Evolutionary conservation across 2,113 vertebrate species (phyloP), one percentile per base, ranked within the genome.

Genomic region (Pitta sordida): DNA sequence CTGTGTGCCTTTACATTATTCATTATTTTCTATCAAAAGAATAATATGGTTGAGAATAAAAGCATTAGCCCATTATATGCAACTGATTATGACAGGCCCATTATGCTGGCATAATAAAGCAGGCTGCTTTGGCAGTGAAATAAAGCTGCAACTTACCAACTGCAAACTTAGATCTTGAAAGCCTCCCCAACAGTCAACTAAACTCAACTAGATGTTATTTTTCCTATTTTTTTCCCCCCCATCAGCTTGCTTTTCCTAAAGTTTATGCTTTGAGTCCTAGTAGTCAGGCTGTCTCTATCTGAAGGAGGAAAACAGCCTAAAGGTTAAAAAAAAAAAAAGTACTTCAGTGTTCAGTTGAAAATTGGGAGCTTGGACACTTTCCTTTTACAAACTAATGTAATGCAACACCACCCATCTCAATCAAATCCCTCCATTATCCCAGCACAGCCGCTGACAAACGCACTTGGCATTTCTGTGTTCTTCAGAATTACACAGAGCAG

Each of bases 11-110:
- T 95, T 88, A 94, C 75, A 83, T 88, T 93, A 95, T 89, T 93
- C 82, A 94, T 88, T 91, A 83, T 86, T 81, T 94, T 86, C 86
- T 70, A 83, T 86, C 52, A 92, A 92, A 93, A 91, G 86, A 93
- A 88, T 86, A 91, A 83, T 81, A 94, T 52, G 39, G 71, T 74
- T 93, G 64, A 63, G 86, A 93, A 95, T 76, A 91, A 95, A 91
- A 93, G 90, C 90, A 86, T 80, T 90, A 89, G 79, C n/a, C 79
- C 65, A 77, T 90, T 96, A 86, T 63, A 91, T 48, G 88, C 77
- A 95, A 94, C 73, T 80, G 60, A 90, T 91, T 91, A 94, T 86
- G 83, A 91, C 88, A 93, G 92, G 73, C 76, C 76, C 67, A 90
- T 94, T 90, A 94, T 93, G 79, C 55, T 49, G 34, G 59, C 79